These are phyloP conservation scores for Lymantria monacha DNA, from an alignment of 2,888 invertebrate species.

Conservation along the genomic window DNA sequence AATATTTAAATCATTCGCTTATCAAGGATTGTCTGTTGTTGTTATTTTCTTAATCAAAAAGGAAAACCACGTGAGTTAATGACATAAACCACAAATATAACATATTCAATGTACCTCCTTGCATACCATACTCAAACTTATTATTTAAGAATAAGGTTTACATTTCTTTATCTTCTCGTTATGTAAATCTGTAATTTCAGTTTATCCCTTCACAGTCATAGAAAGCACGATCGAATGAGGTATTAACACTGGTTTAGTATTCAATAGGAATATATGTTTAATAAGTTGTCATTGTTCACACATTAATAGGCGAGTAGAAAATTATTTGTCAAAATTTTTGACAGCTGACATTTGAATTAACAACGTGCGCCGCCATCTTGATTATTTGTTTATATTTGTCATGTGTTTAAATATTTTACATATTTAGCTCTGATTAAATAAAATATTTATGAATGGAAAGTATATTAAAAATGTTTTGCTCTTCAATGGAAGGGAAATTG, in stretches of 20 bases:
- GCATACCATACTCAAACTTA: constrained; percentile 20
- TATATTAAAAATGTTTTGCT: too few relatives aligned
- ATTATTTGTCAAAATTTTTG: constrained; percentile 19
- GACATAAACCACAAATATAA: constrained; percentile 9
- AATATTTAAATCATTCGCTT: too few relatives aligned
- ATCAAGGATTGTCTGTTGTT: too few relatives aligned
- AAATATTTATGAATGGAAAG: too few relatives aligned
- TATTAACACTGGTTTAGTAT: constrained; percentile 46
- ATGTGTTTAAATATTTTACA: not conserved
- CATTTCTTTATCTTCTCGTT: constrained; percentile 28
- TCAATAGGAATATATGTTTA: constrained; percentile 48
- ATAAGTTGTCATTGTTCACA: constrained; percentile 45
- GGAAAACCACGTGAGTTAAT: not conserved
- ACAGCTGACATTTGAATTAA: constrained; percentile 12
- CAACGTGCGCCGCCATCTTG: constrained; percentile 11
- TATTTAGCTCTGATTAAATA: too few relatives aligned
- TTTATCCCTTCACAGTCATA: constrained; percentile 52
- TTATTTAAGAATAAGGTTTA: constrained; percentile 30
- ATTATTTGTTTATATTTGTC: not conserved
- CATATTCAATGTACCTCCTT: constrained; percentile 2
- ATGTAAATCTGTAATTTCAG: constrained; percentile 48
- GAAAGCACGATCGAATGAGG: constrained; percentile 51
- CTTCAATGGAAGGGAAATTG: too few relatives aligned
- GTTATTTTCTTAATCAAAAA: not conserved
- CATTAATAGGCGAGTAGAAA: constrained; percentile 10